phyloP scores from a whole-genome alignment of 2,888 invertebrate species.

The Cryptocheilus praepositus region DNA sequence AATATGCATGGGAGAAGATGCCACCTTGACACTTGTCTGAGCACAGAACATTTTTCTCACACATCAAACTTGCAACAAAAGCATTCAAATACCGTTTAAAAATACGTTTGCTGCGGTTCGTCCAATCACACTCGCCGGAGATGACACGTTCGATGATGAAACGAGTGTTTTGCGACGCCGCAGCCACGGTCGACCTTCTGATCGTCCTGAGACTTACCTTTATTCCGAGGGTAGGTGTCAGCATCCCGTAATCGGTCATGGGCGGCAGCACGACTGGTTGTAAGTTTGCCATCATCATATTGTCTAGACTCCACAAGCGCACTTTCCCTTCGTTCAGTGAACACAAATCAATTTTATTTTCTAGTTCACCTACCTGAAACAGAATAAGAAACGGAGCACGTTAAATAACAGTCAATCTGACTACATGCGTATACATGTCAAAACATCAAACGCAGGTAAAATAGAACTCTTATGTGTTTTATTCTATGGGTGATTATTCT shows the following conservation, averaged over 20 bases:
- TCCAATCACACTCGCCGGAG: not conserved
- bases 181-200: too few species aligned
- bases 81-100: constrained; percentile 23
- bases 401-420: not conserved
- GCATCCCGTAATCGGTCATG: constrained; percentile 73
- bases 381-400: constrained; percentile 35
- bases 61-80: too few species aligned
- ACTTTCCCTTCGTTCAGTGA: constrained; percentile 49
- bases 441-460: too few species aligned
- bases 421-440: not conserved
- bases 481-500: too few species aligned
- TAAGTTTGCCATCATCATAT: constrained; percentile 74
- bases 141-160: constrained; percentile 5
- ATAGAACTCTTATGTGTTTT: too few species aligned
- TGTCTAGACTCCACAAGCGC: constrained; percentile 60
- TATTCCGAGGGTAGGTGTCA: constrained; percentile 72
- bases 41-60: too few species aligned
- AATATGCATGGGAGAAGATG: too few species aligned
- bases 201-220: constrained; percentile 64
- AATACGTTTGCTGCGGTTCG: constrained; percentile 14
- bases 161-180: not conserved
- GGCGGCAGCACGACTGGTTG: constrained; percentile 73
- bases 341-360: constrained; percentile 61
- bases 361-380: constrained; percentile 72
- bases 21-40: too few species aligned